Conservation (phyloP, 2,888 invertebrate species). For the Agrotis puta region DNA sequence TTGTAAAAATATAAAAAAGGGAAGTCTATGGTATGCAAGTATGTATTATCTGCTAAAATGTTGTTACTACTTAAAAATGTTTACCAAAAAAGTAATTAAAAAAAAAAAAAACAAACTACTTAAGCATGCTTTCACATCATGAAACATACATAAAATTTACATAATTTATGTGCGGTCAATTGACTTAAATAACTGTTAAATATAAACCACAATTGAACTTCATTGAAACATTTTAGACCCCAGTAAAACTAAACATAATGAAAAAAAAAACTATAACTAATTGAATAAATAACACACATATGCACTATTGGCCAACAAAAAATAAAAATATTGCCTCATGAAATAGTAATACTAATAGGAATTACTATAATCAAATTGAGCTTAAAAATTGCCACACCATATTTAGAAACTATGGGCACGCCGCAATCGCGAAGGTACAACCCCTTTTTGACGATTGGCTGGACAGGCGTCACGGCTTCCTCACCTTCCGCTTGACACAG, state of each 20-base stretch:
- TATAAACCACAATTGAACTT: background rate
- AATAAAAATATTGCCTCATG: too few relatives aligned
- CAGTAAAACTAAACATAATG: background rate
- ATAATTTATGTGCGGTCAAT: background rate
- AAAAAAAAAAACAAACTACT: background rate
- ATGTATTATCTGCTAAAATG: background rate
- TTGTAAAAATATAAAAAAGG: background rate
- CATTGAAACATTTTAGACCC: background rate
- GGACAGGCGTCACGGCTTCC: too few relatives aligned
- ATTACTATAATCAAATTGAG: background rate
- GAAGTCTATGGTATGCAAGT: background rate
- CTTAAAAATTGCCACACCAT: background rate
- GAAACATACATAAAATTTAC: background rate
- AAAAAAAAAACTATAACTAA: background rate
- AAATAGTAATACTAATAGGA: too few relatives aligned
- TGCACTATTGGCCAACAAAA: too few relatives aligned
- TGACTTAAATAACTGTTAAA: background rate
- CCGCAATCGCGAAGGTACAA: too few relatives aligned
- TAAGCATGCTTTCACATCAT: background rate
- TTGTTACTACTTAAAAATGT: too few relatives aligned
- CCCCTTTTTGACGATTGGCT: too few relatives aligned
- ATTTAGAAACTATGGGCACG: background rate
- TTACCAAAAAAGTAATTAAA: background rate
- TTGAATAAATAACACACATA: background rate
- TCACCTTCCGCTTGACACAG: too few relatives aligned